Evolutionary conservation across 92 coral and sea anemone species (phyloP).

Genomic region (Zoanthus gigantus): DNA sequence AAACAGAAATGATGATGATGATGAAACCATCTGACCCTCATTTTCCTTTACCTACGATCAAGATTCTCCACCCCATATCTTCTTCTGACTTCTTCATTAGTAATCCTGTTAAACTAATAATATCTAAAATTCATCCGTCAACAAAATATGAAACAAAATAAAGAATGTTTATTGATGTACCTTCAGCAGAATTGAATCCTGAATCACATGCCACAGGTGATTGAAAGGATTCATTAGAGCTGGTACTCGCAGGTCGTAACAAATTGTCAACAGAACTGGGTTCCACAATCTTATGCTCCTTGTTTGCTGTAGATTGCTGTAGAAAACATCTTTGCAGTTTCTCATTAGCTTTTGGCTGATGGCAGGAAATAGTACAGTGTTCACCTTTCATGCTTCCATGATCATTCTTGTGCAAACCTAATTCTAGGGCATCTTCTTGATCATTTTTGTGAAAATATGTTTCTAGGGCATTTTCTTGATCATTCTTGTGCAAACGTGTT

Average conservation of each 20-base stretch:
- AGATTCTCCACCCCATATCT: too few relatives aligned
- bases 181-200: conserved; percentile 37
- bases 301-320: neutral
- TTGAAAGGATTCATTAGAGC: conserved; percentile 30
- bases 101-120: too few relatives aligned
- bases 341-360: neutral
- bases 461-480: neutral
- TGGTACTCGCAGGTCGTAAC: neutral
- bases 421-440: neutral
- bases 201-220: conserved; percentile 1
- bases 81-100: too few relatives aligned
- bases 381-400: neutral
- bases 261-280: neutral
- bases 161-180: neutral
- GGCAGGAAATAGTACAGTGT: too few relatives aligned
- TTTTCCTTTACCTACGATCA: too few relatives aligned
- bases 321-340: neutral
- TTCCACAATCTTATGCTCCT: neutral
- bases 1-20: too few relatives aligned
- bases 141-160: too few relatives aligned
- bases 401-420: too few relatives aligned
- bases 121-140: too few relatives aligned
- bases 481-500: neutral
- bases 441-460: too few relatives aligned
- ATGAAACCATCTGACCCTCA: too few relatives aligned